Evolutionary conservation across 2,113 vertebrate species (phyloP).

Genomic region (Scartelaos histophorus): DNA sequence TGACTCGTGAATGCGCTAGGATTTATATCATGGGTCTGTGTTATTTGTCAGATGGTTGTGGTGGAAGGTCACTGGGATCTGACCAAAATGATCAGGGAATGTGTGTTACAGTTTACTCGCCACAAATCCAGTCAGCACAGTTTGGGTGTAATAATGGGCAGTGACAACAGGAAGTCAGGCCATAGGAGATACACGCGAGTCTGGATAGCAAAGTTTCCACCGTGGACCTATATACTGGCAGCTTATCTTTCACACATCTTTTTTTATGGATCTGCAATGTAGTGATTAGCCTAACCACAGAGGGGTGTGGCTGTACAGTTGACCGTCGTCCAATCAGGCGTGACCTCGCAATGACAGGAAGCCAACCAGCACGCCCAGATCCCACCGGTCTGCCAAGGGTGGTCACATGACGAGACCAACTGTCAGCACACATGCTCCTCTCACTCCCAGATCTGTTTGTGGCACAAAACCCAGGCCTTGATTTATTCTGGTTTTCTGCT

Average conservation of each 20-base stretch:
- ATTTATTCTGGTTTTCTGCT: constrained; percentile 38
- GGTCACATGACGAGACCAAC: constrained; percentile 70
- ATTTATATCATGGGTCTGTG: constrained; percentile 32
- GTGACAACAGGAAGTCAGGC: constrained; percentile 38
- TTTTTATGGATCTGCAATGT: constrained; percentile 51
- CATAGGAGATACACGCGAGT: constrained; percentile 7
- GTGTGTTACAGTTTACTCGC: constrained; percentile 36
- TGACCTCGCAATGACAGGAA: constrained; percentile 51
- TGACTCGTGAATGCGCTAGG: constrained; percentile 46
- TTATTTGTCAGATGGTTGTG: constrained; percentile 53
- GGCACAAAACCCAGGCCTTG: constrained; percentile 37
- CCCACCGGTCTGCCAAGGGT: constrained; percentile 52
- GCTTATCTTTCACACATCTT: constrained; percentile 18
- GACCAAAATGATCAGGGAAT: constrained; percentile 43
- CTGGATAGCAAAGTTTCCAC: constrained; percentile 47
- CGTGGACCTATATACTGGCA: constrained; percentile 17
- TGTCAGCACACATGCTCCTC: constrained; percentile 71
- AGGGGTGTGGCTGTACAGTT: constrained; percentile 59
- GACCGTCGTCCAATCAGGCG: constrained; percentile 61
- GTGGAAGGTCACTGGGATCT: constrained; percentile 45
- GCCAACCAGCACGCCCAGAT: constrained; percentile 62
- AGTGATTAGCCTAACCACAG: constrained; percentile 69
- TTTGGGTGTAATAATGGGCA: constrained; percentile 27
- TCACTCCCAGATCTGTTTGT: constrained; percentile 57
- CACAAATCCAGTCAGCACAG: constrained; percentile 12